These are phyloP conservation scores for Drosophila malerkotliana DNA, from an alignment of 1,140 invertebrate genomes.

Conservation along the genomic window DNA sequence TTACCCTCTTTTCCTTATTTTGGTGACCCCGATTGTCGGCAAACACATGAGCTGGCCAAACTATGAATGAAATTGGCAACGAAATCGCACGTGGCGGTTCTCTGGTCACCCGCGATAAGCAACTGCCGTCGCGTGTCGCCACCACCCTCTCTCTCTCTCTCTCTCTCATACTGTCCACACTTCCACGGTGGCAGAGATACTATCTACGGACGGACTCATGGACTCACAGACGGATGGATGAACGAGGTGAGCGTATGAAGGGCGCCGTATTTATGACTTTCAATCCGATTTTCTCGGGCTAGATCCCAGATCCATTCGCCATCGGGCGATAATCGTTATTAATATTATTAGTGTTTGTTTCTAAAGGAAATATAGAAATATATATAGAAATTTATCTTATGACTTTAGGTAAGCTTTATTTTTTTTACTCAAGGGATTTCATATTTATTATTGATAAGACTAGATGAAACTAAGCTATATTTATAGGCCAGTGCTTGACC, in stretches of 20 bases:
- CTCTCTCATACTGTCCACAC: conserved; percentile 5
- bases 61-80: conserved; percentile 59
- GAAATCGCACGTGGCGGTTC: conserved; percentile 70
- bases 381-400: no score
- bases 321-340: conserved; percentile 69
- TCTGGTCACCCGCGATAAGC: conserved; percentile 82
- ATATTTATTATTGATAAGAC: conserved; percentile 1
- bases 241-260: conserved; percentile 21
- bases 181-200: conserved; percentile 43
- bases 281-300: conserved; percentile 51
- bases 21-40: neutral
- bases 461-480: conserved; percentile 4
- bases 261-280: conserved; percentile 67
- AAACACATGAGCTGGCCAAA: conserved; percentile 49
- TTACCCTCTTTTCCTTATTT: neutral
- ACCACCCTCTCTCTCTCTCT: conserved; percentile 12
- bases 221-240: conserved; percentile 13
- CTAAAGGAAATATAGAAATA: no score
- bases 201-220: conserved; percentile 26
- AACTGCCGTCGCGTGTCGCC: conserved; percentile 70
- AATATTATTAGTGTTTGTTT: conserved; percentile 68
- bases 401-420: neutral
- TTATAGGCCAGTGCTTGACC: neutral
- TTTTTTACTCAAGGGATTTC: conserved; percentile 7
- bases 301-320: conserved; percentile 38